Evolutionary conservation across 2,797 vertebrate species (phyloP), one percentile per base, ranked within the genome.

Genomic region (Malacoraja senta): DNA sequence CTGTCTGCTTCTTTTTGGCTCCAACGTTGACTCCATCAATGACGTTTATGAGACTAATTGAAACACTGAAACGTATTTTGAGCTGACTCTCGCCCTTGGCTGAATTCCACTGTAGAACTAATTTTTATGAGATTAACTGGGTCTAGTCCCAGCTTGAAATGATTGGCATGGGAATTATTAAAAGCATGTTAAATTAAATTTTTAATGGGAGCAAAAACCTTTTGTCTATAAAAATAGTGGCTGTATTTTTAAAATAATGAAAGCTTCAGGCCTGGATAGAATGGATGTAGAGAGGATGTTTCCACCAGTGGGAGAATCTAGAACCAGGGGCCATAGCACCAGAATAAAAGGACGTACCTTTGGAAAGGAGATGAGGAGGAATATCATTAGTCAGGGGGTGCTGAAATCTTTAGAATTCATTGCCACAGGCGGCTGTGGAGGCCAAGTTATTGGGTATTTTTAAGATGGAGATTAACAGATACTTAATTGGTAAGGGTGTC

Each of bases 1-100:
- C 65, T 91, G 90, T 91, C 38, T 91, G 65, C 65, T 53, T 74
- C 71, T 53, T 38, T 91, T 91, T 72, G 17, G 10, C 86, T 90
- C 26, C 61, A 24, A 61, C 29, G 81, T 15, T 12, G 81, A 26
- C 84, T 88, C 15, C 53, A 65, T 29, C 58, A 84, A 17, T 91
- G 65, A 91, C 35, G 10, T 12, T 91, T 29, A 74, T 9, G 12
- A 91, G 71, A 29, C 68, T 38, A 91, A 74, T 91, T 29, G 35
- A 91, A 74, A 38, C 68, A 24, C 65, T 71, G 68, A 32, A 71
- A 74, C 24, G 24, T 71, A 72, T 44, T 74, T 74, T 91, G 68
- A 44, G 35, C 35, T 91, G 68, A 91, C 19, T 71, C 2, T 38
- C 24, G 68, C 24, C 90, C 35, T 91, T 91, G 90, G 38, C 24